phyloP scores from a whole-genome alignment of 2,797 vertebrate species.

The Melopsittacus undulatus region DNA sequence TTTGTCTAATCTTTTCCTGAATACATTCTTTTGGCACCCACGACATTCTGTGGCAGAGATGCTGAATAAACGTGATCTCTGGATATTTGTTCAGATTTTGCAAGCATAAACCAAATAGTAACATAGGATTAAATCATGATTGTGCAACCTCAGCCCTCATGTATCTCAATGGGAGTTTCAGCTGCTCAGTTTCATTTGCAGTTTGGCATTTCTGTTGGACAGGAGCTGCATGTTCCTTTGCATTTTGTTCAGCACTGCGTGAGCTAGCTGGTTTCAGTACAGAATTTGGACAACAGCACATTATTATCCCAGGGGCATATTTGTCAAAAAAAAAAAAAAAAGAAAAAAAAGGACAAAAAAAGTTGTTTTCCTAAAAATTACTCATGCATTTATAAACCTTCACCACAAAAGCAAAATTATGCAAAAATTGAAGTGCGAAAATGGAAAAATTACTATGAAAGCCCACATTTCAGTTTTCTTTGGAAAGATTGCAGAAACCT shows the following conservation, averaged over 20 bases:
- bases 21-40: neutral
- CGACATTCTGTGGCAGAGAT: neutral
- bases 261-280: neutral
- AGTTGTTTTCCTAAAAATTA: conserved; percentile 20
- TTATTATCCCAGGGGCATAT: neutral
- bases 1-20: neutral
- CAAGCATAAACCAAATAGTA: conserved; percentile 33
- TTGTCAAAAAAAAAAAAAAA: neutral
- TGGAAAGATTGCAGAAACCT: neutral
- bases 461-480: neutral
- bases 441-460: neutral
- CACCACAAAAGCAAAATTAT: neutral
- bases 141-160: conserved; percentile 15
- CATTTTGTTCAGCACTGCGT: neutral
- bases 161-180: neutral
- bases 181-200: neutral
- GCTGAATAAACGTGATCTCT: neutral
- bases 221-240: neutral
- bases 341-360: too few species aligned
- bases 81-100: conserved; percentile 34
- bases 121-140: neutral
- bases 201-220: conserved; percentile 6
- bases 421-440: neutral
- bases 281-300: neutral
- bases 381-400: neutral